phyloP scores from a whole-genome alignment of 2,797 vertebrate genomes.

The Oceanodroma leucorhoa region DNA sequence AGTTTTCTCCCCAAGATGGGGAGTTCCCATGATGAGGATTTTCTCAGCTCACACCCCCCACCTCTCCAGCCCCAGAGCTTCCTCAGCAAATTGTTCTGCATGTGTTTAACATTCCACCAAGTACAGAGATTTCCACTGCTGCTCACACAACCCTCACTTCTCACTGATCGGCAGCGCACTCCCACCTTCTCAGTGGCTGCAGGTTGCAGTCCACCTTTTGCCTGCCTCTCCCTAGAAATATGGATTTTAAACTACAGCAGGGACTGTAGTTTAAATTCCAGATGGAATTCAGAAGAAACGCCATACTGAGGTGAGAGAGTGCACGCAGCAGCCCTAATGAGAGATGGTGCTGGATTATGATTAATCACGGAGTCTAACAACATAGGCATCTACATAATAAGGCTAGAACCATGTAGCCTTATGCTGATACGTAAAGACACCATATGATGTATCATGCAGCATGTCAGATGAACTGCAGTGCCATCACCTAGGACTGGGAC shows the following conservation, averaged over 20 bases:
- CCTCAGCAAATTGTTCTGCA: not conserved
- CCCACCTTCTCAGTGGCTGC: not conserved
- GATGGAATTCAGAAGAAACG: not conserved
- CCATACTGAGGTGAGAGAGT: not conserved
- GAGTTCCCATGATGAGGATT: not conserved
- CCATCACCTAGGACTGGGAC: not conserved
- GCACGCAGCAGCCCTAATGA: rapidly evolving
- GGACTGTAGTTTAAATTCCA: not conserved
- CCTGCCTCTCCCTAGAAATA: not conserved
- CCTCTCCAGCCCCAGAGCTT: not conserved
- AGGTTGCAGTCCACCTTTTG: not conserved
- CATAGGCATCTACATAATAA: not conserved
- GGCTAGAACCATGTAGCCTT: not conserved
- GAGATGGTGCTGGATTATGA: not conserved
- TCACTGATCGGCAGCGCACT: rapidly evolving
- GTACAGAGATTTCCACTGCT: not conserved
- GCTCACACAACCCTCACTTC: not conserved
- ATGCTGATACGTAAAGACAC: not conserved
- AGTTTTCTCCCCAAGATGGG: not conserved
- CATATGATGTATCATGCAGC: not conserved
- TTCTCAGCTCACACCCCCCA: not conserved
- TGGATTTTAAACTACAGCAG: not conserved
- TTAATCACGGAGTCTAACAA: not conserved
- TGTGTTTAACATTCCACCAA: not conserved
- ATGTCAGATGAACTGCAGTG: not conserved